Conservation (phyloP, 2,888 invertebrate genomes). For the Sphinx pinastri region DNA sequence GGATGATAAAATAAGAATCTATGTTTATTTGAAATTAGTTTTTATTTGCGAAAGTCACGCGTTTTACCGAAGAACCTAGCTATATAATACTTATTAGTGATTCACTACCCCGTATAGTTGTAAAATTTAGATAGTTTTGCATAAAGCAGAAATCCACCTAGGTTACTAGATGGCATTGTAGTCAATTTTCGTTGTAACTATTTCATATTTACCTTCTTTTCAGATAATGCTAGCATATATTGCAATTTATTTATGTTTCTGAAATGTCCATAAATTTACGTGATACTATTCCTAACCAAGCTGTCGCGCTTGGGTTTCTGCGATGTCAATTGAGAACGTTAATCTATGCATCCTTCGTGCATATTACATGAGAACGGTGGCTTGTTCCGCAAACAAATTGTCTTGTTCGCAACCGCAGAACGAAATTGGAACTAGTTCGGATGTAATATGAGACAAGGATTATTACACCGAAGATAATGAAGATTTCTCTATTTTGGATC, state of each 20-base stretch:
- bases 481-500: not conserved
- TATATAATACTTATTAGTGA: too few relatives aligned
- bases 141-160: too few relatives aligned
- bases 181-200: too few relatives aligned
- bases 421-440: conserved; percentile 8
- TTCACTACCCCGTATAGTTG: too few relatives aligned
- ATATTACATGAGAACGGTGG: conserved; percentile 38
- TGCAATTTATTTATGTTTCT: not conserved
- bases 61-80: too few relatives aligned
- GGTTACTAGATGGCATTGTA: too few relatives aligned
- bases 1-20: too few relatives aligned
- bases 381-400: conserved; percentile 20
- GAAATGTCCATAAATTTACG: not conserved
- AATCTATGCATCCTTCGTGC: conserved; percentile 32
- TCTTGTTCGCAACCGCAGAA: conserved; percentile 24
- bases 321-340: conserved; percentile 28
- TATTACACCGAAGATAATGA: not conserved
- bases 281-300: not conserved
- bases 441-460: not conserved
- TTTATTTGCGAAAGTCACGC: too few relatives aligned
- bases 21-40: too few relatives aligned
- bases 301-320: conserved; percentile 26
- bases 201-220: too few relatives aligned
- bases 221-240: too few relatives aligned
- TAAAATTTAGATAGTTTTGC: too few relatives aligned